These are phyloP conservation scores for Machimus atricapillus DNA, from an alignment of 2,888 invertebrate genomes.

Conservation along the genomic window DNA sequence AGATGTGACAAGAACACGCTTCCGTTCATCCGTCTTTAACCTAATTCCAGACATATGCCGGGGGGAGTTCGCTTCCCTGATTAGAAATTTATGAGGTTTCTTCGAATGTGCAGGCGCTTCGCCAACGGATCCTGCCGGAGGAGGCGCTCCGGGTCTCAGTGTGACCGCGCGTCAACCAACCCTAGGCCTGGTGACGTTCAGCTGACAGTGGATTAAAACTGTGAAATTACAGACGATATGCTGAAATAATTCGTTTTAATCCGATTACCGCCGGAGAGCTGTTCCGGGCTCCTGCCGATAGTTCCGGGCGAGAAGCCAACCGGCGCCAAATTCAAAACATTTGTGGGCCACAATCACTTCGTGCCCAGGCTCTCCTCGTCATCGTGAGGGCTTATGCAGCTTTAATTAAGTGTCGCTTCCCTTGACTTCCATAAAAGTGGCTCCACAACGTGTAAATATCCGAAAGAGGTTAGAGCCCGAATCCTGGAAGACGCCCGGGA, in stretches of 20 bases:
- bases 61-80: background rate
- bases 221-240: background rate
- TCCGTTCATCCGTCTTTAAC: constrained; percentile 14
- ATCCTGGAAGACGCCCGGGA: background rate
- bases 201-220: background rate
- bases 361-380: background rate
- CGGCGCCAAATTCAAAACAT: background rate
- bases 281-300: background rate
- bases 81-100: constrained; percentile 33
- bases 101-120: background rate
- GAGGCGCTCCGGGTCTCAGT: background rate
- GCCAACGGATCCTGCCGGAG: background rate
- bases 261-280: background rate
- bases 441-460: constrained; percentile 20
- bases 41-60: constrained; percentile 10
- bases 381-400: constrained; percentile 21
- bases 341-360: background rate
- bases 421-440: constrained; percentile 32
- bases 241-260: background rate
- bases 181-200: background rate
- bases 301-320: background rate
- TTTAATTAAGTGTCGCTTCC: constrained; percentile 38
- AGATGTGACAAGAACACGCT: constrained; percentile 4
- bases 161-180: background rate
- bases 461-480: background rate